Percentiles rank a stretch among this genome's conserved stretches.
phyloP scores from a whole-genome alignment of 2,113 vertebrate genomes.

The Eubucco bourcierii region DNA sequence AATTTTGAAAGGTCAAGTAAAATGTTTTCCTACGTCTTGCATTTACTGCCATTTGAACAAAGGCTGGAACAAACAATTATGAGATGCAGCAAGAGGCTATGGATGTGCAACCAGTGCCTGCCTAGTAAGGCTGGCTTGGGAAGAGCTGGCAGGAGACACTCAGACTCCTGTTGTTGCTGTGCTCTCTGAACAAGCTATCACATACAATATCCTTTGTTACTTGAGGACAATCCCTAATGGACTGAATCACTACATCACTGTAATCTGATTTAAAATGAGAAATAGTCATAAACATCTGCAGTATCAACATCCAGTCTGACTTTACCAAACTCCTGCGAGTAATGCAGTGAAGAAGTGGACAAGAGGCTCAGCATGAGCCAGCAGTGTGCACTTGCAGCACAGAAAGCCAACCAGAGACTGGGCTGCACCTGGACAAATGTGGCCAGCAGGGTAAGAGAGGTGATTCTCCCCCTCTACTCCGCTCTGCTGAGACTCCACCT shows the following conservation, averaged over 20 bases:
- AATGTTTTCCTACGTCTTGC: neutral
- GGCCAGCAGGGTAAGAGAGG: too few species aligned
- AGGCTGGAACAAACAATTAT: neutral
- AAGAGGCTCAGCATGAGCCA: too few species aligned
- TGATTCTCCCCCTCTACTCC: too few species aligned
- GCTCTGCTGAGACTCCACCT: too few species aligned
- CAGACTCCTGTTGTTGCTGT: neutral
- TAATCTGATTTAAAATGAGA: constrained; percentile 23
- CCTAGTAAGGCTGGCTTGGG: neutral
- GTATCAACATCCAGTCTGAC: neutral
- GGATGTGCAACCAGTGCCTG: neutral
- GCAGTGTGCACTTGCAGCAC: too few species aligned
- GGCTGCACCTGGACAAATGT: too few species aligned
- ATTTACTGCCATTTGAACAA: neutral
- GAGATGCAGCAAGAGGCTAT: neutral
- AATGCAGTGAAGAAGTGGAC: neutral
- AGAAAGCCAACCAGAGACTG: too few species aligned
- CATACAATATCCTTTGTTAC: neutral
- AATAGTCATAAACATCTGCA: neutral
- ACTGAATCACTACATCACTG: neutral
- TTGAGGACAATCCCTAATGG: neutral
- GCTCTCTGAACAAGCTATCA: neutral
- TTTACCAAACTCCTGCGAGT: neutral
- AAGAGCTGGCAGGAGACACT: neutral
- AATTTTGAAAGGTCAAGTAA: neutral